Evolutionary conservation across 2,797 vertebrate genomes (phyloP), one percentile per base, ranked within the genome.

Genomic region (Urosaurus nigricauda): DNA sequence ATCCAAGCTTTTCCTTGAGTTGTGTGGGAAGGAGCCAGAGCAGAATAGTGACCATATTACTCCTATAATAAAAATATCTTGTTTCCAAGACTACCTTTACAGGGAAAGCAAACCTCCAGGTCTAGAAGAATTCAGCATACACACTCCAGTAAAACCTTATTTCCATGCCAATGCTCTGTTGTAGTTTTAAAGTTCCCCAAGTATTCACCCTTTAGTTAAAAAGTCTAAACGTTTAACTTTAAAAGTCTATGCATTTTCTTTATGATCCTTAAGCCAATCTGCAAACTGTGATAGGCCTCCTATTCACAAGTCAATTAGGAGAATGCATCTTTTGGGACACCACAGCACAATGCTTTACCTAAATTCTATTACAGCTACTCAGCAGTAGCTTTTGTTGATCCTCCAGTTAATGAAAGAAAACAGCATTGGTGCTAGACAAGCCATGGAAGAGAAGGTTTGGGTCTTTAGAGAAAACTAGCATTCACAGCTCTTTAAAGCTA

Each of bases 361-460:
- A 37, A 71, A 81, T 85, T 83, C 78, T 81, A 80, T 85, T 80
- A 85, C 37, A 9, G 75, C n/a, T 71, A 60, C 56, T 63, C 53
- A 80, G 68, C 40, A 60, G 40, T 79, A 58, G 65, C 75, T 80
- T 84, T 60, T n/a, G 40, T 32, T 80, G 83, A 80, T 89, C 77
- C n/a, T 51, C 32, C 14, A 35, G 77, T 85, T 32, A 53, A 32
- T 29, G 40, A n/a, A 85, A 63, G 35, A 80, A 89, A 73, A n/a
- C 40, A 84, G 53, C 21, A 32, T 40, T 73, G 40, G 24, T 73
- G 77, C 85, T 14, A 83, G 71, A 40, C 51, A 71, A 6, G 37
- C 32, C 65, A n/a, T 53, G 35, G 53, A 77, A 91, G 70, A 6
- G 56, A 91, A 78, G 90, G 79, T 81, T 16, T 81, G 37, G 87